Conservation (phyloP, 2,113 vertebrate species). For the Riparia riparia region DNA sequence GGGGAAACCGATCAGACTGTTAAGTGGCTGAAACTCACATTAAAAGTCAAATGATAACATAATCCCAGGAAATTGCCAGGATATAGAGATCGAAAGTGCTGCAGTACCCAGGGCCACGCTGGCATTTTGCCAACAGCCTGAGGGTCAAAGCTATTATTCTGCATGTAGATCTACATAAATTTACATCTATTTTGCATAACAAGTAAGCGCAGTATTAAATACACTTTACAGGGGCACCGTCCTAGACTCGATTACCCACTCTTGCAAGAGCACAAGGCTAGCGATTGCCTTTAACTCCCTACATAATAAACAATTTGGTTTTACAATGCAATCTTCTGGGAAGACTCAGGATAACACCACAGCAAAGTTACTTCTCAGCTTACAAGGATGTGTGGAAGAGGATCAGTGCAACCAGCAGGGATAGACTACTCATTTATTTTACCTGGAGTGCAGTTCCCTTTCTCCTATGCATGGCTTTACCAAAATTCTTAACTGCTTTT, state of each 20-base stretch:
- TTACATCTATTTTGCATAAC: conserved; percentile 32
- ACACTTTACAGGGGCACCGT: accelerated
- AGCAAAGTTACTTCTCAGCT: accelerated
- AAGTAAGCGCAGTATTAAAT: neutral
- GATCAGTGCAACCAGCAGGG: neutral
- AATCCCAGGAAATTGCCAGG: conserved; percentile 63
- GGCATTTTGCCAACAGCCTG: neutral
- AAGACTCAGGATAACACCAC: neutral
- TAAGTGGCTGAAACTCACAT: conserved; percentile 50
- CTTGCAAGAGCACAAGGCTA: neutral
- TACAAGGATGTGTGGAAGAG: neutral
- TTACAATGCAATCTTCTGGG: neutral
- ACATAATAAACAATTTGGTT: neutral
- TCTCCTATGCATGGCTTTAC: accelerated
- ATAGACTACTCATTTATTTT: accelerated
- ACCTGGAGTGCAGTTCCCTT: neutral
- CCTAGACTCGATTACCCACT: neutral
- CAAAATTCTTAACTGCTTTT: neutral
- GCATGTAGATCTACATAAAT: conserved; percentile 24
- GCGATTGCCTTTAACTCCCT: neutral
- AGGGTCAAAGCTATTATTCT: conserved; percentile 57
- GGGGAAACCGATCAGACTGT: conserved; percentile 59
- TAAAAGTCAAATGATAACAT: conserved; percentile 51
- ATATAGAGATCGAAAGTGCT: neutral
- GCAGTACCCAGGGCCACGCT: neutral